Evolutionary conservation across 2,888 invertebrate genomes (phyloP), one percentile per base, ranked within the genome.

Genomic region (Diplazon laetatorius): DNA sequence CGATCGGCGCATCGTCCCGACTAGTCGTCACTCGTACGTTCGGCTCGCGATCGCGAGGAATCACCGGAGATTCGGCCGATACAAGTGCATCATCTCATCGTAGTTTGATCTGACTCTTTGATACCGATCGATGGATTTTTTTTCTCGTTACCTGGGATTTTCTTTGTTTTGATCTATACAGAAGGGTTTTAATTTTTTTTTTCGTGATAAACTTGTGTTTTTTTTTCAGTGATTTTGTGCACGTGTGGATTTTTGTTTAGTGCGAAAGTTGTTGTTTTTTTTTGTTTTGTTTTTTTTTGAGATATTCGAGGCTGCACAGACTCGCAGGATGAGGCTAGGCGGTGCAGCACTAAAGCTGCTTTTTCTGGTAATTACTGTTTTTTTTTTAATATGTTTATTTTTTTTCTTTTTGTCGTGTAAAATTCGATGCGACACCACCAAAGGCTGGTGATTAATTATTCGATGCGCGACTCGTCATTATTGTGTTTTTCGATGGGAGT

Each of bases 11-110:
- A 59, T 42, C 42, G 50, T 59, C 48, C 50, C 65, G 66, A 57
- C 57, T n/a, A n/a, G n/a, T 78, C 66, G 65, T 68, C 20, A 57
- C 55, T 71, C 60, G 71, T 50, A n/a, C 42, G 20, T 35, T 68
- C 66, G 66, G 20, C 48, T n/a, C n/a, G 74, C 71, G 63, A 22
- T 65, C 25, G 59, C 59, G 73, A 39, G 73, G 73, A 69, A 39
- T 69, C 73, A 35, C 22, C n/a, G 39, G 35, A 20, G 44, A 39
- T 68, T 52, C 18, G 62, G 48, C 16, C 35, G 9, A 9, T 25
- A 5, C 50, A 25, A 72, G 77, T 72, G 68, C 57, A 68, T 16
- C 6, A 30, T 9, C 14, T 25, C 25, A 22, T 35, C 25, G 22
- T 12, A 20, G 30, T 5, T 30, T 30, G 30, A n/a, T n/a, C n/a